phyloP scores from a whole-genome alignment of 2,113 vertebrate genomes.

The Protobothrops flavoviridis region DNA sequence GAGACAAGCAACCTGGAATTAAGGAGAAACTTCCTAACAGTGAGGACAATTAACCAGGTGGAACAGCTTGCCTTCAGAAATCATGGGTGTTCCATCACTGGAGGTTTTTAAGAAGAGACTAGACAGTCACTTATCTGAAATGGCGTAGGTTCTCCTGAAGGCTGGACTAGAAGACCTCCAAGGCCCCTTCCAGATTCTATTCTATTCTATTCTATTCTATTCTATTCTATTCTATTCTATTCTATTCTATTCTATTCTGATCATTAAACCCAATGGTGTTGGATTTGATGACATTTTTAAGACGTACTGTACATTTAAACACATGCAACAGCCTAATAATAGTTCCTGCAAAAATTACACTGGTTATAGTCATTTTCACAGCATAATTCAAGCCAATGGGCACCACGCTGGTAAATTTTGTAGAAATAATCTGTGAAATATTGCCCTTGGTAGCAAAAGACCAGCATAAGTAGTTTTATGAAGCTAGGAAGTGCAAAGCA shows the following conservation, averaged over 20 bases:
- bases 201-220: too few relatives aligned
- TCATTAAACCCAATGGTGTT: not conserved
- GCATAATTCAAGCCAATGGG: not conserved
- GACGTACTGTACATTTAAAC: not conserved
- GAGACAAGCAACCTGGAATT: too few relatives aligned
- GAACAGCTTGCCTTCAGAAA: too few relatives aligned
- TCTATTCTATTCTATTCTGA: not conserved
- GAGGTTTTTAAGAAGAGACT: too few relatives aligned
- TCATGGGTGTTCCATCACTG: too few relatives aligned
- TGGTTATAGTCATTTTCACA: not conserved
- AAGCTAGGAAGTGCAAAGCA: conserved; percentile 23
- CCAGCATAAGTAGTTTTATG: conserved; percentile 18
- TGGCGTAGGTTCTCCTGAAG: too few relatives aligned
- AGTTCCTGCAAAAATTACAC: not conserved
- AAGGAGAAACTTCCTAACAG: too few relatives aligned
- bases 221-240: not conserved
- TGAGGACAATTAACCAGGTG: too few relatives aligned
- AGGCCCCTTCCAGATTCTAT: too few relatives aligned
- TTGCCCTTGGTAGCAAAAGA: not conserved
- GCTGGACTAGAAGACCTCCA: too few relatives aligned
- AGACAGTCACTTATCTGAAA: too few relatives aligned
- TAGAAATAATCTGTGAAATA: not conserved
- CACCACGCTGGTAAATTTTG: not conserved
- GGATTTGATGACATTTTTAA: not conserved
- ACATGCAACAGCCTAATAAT: not conserved